Conservation (phyloP, 2,797 vertebrate genomes). For the Miichthys miiuy region DNA sequence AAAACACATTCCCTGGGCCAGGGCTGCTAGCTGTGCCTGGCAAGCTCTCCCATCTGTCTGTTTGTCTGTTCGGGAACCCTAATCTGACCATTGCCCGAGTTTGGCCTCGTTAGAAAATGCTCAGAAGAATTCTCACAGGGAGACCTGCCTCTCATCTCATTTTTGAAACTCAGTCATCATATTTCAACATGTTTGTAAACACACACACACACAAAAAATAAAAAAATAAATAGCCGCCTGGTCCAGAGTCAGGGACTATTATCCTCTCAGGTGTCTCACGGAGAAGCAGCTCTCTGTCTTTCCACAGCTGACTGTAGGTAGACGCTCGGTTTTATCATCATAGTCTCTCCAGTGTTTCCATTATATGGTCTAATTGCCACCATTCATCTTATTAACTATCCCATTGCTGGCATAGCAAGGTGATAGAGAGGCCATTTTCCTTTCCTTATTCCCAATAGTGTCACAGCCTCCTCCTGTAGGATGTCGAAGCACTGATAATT, state of each 20-base stretch:
- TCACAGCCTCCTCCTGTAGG: constrained; percentile 1
- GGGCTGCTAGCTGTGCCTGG: constrained; percentile 38
- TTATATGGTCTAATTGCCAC: constrained; percentile 58
- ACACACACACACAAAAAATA: background rate
- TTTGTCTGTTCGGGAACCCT: constrained; percentile 42
- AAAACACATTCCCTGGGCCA: constrained; percentile 40
- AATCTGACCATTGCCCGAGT: constrained; percentile 27
- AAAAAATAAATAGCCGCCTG: background rate
- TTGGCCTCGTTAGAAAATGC: constrained; percentile 23
- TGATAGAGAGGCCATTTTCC: constrained; percentile 43
- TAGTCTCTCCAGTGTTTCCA: constrained; percentile 54
- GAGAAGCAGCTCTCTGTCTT: constrained; percentile 16
- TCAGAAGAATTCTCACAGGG: constrained; percentile 15
- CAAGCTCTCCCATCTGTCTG: constrained; percentile 48
- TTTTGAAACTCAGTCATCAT: constrained; percentile 14
- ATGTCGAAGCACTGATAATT: constrained; percentile 34
- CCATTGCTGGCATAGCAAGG: constrained; percentile 20
- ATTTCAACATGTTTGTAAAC: constrained; percentile 42
- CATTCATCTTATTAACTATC: constrained; percentile 63
- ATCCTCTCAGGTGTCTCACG: constrained; percentile 18
- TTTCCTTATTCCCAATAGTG: constrained; percentile 27
- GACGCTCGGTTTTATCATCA: constrained; percentile 39
- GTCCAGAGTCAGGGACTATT: constrained; percentile 20
- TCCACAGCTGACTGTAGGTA: constrained; percentile 20
- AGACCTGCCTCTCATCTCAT: background rate